Evolutionary conservation across 2,113 vertebrate species (phyloP), one percentile per base, ranked within the genome.

Genomic region (Ailurus styani): DNA sequence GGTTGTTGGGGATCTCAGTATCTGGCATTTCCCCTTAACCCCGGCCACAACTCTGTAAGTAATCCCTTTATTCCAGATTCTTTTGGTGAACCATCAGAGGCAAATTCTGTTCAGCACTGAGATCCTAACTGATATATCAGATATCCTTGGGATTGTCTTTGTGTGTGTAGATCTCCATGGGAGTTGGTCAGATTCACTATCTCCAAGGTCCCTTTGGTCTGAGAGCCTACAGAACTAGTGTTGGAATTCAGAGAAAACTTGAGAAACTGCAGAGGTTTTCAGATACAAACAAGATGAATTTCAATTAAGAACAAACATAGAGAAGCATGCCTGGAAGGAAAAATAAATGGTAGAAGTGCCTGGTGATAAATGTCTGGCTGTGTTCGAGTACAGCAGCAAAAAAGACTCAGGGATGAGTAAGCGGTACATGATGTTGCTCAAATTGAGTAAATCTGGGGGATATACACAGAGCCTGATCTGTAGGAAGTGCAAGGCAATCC

Each of bases 241-340:
- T 40, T 87, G 87, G n/a, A 73, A 90, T 95, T 87, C 73, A 70
- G 23, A 81, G 54, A 9, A 40, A 97, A 3, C 23, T 79, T 95
- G 47, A 79, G 64, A 86, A 91, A 17, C 60, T 82, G 29, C 4
- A 91, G 72, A 97, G 42, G n/a, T 79, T 93, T 96, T 96, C 27
- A 68, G 27, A 95, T 70, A 96, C 47, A 91, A 97, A 87, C 29
- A 91, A 91, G 57, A 82, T 54, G 42, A 90, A 87, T 97, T 96
- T 96, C 55, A 90, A 93, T 77, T 60, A 96, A 92, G 83, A 95
- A 40, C 27, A 97, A 91, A 57, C 60, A 2, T 68, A 79, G 66
- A 90, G 57, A 64, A 73, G 45, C 79, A 29, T 0, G 1, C 29
- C 87, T 90, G 50, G 54, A 60, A 96, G 27, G 62, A 75, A 55